Base-by-base conservation (phyloP, 2,888 invertebrate species). In the Lordiphosa fenestrarum region DNA sequence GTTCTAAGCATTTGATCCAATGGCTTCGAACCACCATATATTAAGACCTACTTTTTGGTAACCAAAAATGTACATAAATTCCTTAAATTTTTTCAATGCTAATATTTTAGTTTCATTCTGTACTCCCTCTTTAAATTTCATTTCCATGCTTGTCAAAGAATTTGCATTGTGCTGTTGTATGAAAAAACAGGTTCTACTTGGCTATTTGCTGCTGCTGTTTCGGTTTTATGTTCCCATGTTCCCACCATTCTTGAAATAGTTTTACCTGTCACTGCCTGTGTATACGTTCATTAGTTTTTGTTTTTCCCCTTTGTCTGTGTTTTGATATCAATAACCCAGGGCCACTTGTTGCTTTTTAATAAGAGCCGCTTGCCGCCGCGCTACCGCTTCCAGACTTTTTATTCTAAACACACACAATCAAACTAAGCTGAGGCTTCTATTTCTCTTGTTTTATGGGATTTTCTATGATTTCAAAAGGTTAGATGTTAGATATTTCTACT, bases 261-360 rank as follows among this genome's bases (percentile, higher is more conserved):
- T 54, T 49, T 50, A 60, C 65, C 78, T 60, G 57, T 54, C 36
- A 44, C 55, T 44, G 37, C 25, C 41, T 21, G 23, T 33, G 5
- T 56, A n/a, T n/a, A 63, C 60, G 61, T 81, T 70, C 66, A 76
- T 80, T 80, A 76, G 59, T 69, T 72, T 51, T 52, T 53, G n/a
- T 15, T 15, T 15, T 44, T 41, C 40, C 30, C 23, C 6, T 9
- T 33, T 12, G 39, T 12, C 13, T 33, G 36, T 30, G 33, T 21
- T 13, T 19, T 42, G 23, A n/a, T 65, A 73, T 57, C 56, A 57
- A 64, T 61, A 69, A 56, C 52, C 46, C 15, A 33, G 36, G 54
- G 46, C 53, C 62, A 69, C 60, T 55, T 64, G 53, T 60, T 46
- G 46, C 60, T 62, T 69, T 66, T 59, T 78, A 59, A 71, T 71